Conservation (phyloP, 92 coral and sea anemone genomes). For the Parazoanthus atlanticus region DNA sequence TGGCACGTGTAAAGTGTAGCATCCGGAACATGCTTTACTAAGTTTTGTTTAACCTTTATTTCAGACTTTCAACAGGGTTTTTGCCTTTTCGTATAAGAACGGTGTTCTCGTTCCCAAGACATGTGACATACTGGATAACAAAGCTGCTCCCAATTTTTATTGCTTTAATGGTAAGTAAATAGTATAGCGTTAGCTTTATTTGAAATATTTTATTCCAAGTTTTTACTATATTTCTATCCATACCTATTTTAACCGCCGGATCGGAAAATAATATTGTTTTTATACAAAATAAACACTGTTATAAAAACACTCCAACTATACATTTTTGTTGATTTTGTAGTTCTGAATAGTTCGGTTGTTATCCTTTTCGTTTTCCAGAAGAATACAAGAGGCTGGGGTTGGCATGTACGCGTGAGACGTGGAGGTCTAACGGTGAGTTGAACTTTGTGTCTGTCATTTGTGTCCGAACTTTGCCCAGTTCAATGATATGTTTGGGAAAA, state of each 20-base stretch:
- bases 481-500: background rate
- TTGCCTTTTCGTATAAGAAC: conserved; percentile 79
- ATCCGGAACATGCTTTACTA: background rate
- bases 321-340: no score
- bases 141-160: conserved; percentile 83
- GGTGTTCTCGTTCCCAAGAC: conserved; percentile 68
- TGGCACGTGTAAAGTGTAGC: no score
- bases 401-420: background rate
- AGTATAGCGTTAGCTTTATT: background rate
- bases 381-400: conserved; percentile 29
- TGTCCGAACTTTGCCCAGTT: background rate
- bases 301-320: background rate
- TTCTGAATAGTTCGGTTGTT: no score
- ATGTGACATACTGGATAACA: conserved; percentile 64
- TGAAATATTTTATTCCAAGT: background rate
- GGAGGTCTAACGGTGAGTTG: conserved; percentile 23
- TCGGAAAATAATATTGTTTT: no score
- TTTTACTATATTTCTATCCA: background rate
- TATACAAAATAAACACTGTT: no score
- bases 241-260: no score
- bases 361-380: background rate
- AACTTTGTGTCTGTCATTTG: background rate
- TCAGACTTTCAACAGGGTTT: conserved; percentile 71
- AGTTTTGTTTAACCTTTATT: background rate
- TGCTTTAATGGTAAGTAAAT: conserved; percentile 70